These are phyloP conservation scores for Hedya salicella DNA, from an alignment of 2,888 invertebrate species.

Conservation along the genomic window DNA sequence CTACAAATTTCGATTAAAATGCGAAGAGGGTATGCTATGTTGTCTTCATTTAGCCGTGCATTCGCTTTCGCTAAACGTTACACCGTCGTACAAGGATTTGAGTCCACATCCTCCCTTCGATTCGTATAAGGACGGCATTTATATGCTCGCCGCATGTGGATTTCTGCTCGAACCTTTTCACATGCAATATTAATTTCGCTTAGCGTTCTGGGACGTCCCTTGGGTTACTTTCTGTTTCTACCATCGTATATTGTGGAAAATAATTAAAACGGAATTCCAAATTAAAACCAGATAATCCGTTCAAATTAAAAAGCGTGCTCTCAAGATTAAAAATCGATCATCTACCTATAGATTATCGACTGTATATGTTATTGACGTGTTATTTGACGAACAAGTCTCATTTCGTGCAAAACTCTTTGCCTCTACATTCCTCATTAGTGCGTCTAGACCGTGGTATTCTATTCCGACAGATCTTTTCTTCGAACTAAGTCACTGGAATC, in stretches of 20 bases:
- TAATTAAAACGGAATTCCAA: too few relatives aligned
- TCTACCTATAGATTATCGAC: too few relatives aligned
- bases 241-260: background rate
- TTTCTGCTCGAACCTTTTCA: conserved; percentile 32
- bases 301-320: too few relatives aligned
- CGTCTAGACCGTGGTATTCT: too few relatives aligned
- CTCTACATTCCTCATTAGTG: too few relatives aligned
- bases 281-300: too few relatives aligned
- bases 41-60: conserved; percentile 1
- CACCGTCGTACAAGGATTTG: conserved; percentile 13
- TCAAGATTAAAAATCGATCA: too few relatives aligned
- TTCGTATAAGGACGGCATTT: conserved; percentile 24
- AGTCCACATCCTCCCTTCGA: conserved; percentile 28
- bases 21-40: background rate
- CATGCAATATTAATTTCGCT: conserved; percentile 39
- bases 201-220: conserved; percentile 2
- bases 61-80: conserved; percentile 5
- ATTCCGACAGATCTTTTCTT: too few relatives aligned
- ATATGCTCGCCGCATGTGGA: conserved; percentile 25
- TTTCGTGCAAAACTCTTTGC: too few relatives aligned
- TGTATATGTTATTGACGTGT: too few relatives aligned
- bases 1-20: conserved; percentile 8
- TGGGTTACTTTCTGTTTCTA: conserved; percentile 35
- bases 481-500: too few relatives aligned
- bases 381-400: too few relatives aligned